Base-by-base conservation (phyloP, 1,140 invertebrate genomes). In the Andricus grossulariae region DNA sequence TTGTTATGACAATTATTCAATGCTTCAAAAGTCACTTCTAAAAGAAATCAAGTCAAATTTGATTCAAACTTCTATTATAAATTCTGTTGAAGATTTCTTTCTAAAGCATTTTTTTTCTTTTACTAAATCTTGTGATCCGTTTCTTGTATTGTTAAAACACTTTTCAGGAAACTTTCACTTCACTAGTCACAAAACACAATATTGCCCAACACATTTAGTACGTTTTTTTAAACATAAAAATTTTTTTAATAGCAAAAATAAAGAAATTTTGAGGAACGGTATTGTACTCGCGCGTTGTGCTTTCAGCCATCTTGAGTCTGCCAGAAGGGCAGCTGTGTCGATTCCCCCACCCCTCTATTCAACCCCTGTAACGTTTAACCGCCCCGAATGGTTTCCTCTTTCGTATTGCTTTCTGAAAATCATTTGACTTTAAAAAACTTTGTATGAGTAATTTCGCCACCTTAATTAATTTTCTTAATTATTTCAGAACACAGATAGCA, bases 221-320 rank as follows among this genome's bases (percentile, higher is more conserved):
- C 25, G 16, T 66, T n/a, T 66, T 39, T 39, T 66, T 66, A 2
- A 6, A 2, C 5, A 8, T 39, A n/a, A 39, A 66, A 39, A 0
- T 8, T 10, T n/a, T 45, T 66, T 66, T 66, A n/a, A 66, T 19
- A 66, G 60, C 51, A n/a, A 50, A 78, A 49, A 73, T 49, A 19
- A 45, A 55, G 13, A 18, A 18, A 45, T 45, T 72, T 78, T 25
- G 16, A 50, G 73, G 73, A 74, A 84, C 74, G 74, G 32, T 57
- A 19, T 50, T 76, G 52, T 76, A 82, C 84, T 75, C 77, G 74
- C 77, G 71, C 70, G 50, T 54, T 70, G 78, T 73, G 74, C 76
- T 81, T 82, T 81, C 87, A 73, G 88, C 88, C 86, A 90, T 90
- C 86, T 90, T 91, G 83, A 87, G 86, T 84, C 78, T 71, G 72